These are phyloP conservation scores for Strigamia transsilvanica DNA, from an alignment of 2,888 invertebrate genomes.

Conservation along the genomic window DNA sequence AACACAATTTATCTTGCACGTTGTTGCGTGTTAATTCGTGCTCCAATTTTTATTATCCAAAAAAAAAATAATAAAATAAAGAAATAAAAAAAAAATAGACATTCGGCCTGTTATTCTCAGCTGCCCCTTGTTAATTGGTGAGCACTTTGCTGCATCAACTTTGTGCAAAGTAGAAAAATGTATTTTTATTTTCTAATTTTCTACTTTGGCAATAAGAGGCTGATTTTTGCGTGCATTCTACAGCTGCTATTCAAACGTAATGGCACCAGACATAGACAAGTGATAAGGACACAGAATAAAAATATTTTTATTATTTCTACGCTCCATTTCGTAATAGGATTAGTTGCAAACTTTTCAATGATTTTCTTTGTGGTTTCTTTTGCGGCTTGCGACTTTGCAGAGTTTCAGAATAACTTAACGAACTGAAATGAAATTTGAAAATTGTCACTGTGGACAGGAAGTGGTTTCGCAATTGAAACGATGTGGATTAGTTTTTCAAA, in stretches of 20 bases:
- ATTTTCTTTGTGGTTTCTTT: too few species aligned
- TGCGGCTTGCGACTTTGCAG: too few species aligned
- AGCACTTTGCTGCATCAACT: neutral
- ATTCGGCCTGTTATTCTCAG: neutral
- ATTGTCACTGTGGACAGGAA: too few species aligned
- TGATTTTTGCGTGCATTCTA: neutral
- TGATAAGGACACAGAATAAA: neutral
- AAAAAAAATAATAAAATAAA: neutral
- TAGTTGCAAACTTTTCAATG: too few species aligned
- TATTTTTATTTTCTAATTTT: neutral
- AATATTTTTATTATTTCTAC: neutral
- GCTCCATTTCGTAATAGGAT: too few species aligned
- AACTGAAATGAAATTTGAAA: too few species aligned
- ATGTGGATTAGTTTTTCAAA: too few species aligned
- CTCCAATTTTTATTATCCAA: too few species aligned
- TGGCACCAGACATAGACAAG: constrained; percentile 6
- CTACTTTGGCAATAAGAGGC: neutral
- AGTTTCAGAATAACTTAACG: too few species aligned
- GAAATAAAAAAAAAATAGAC: neutral
- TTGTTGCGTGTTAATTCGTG: neutral
- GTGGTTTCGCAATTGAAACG: too few species aligned
- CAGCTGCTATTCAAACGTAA: neutral
- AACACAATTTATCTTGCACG: neutral
- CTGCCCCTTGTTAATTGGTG: neutral
- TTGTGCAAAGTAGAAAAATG: neutral